Conservation (phyloP, 2,113 vertebrate genomes). For the Ochotona princeps region DNA sequence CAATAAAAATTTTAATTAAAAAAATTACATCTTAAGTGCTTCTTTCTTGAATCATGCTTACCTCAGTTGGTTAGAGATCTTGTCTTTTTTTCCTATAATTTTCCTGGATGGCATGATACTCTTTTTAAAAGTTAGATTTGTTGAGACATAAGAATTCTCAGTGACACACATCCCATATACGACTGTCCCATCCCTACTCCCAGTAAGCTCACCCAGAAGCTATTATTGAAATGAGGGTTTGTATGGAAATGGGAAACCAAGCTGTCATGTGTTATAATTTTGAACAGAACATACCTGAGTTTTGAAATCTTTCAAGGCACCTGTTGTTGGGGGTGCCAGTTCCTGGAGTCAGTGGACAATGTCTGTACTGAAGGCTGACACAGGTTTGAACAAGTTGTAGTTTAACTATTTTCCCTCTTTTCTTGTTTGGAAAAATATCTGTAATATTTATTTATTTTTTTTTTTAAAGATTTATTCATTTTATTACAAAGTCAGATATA, state of each 20-base stretch:
- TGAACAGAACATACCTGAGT: conserved; percentile 53
- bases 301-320: conserved; percentile 20
- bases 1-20: no score
- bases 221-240: not conserved
- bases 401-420: not conserved
- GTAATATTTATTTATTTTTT: no score
- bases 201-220: not conserved
- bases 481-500: no score
- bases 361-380: conserved; percentile 25
- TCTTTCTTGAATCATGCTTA: not conserved
- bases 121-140: not conserved
- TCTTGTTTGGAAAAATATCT: no score
- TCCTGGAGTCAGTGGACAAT: not conserved
- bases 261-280: not conserved
- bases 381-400: not conserved
- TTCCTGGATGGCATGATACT: not conserved
- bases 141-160: not conserved
- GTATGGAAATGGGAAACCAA: not conserved
- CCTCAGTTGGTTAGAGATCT: not conserved
- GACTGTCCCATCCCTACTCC: not conserved
- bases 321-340: conserved; percentile 26
- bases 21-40: no score
- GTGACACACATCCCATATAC: not conserved
- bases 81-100: not conserved
- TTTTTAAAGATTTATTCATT: no score